Percentiles rank a stretch among this genome's conserved stretches.
Conservation (phyloP, 2,797 vertebrate species). For the Prunella strophiata region DNA sequence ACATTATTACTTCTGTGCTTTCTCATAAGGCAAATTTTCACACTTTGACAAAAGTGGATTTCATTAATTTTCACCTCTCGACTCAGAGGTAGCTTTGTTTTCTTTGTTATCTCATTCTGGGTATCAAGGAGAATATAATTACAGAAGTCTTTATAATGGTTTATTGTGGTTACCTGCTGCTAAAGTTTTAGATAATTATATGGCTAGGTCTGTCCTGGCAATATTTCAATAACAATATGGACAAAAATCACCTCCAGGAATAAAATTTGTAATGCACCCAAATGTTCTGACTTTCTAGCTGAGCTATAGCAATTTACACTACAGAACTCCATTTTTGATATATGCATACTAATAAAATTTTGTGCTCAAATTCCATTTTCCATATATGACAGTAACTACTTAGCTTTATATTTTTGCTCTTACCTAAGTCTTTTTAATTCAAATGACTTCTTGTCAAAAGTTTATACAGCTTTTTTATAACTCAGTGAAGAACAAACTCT, state of each 20-base stretch:
- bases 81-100: not conserved
- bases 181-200: not conserved
- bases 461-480: not conserved
- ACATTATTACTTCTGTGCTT: not conserved
- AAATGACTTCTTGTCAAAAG: not conserved
- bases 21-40: slow-evolving; percentile 2
- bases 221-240: not conserved
- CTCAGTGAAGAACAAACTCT: not conserved
- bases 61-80: slow-evolving; percentile 15
- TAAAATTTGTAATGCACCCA: not conserved
- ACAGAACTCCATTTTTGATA: not conserved
- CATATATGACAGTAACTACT: not conserved
- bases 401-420: not conserved
- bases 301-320: not conserved
- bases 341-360: not conserved
- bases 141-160: not conserved
- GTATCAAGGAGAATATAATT: not conserved
- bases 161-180: not conserved
- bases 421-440: not conserved
- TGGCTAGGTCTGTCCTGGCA: not conserved
- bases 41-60: not conserved
- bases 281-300: not conserved
- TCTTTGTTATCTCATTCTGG: not conserved
- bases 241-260: not conserved
- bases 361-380: not conserved